These are phyloP conservation scores for Hylomyscus alleni DNA, from an alignment of 2,797 vertebrate genomes.

Conservation along the genomic window DNA sequence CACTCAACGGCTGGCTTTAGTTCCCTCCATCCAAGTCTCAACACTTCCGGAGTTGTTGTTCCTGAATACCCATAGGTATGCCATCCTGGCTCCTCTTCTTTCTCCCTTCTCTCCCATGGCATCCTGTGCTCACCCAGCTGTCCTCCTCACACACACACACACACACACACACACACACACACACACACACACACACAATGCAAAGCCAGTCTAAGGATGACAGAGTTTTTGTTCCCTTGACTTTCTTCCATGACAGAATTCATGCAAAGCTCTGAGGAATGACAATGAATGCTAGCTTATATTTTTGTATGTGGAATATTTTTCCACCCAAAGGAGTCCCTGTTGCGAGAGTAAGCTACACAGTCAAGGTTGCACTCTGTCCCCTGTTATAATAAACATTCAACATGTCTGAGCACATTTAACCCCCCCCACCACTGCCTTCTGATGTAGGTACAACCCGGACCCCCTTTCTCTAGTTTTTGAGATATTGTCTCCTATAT, in stretches of 20 bases:
- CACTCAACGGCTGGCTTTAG: not conserved
- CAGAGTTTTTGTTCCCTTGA: constrained; percentile 27
- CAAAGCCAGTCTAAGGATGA: constrained; percentile 40
- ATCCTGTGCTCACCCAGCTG: constrained; percentile 31
- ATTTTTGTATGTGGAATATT: constrained; percentile 30
- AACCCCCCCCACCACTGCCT: not conserved
- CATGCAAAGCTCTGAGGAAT: not conserved
- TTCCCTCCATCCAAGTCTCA: not conserved
- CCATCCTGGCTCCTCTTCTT: not conserved
- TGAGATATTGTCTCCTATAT: not conserved
- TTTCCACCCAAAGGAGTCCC: not conserved
- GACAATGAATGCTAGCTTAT: not conserved
- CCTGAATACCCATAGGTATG: not conserved
- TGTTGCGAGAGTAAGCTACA: not conserved
- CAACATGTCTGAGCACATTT: not conserved
- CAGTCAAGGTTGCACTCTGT: not conserved
- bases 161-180: no score
- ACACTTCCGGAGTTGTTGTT: not conserved
- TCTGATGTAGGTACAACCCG: not conserved
- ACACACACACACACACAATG: constrained; percentile 37
- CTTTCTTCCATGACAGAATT: constrained; percentile 17
- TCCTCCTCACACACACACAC: no score
- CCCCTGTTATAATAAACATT: not conserved
- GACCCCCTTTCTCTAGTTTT: not conserved
- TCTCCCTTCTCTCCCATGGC: not conserved